These are phyloP conservation scores for Oostethus manadensis DNA, from an alignment of 2,113 vertebrate species.

Conservation along the genomic window DNA sequence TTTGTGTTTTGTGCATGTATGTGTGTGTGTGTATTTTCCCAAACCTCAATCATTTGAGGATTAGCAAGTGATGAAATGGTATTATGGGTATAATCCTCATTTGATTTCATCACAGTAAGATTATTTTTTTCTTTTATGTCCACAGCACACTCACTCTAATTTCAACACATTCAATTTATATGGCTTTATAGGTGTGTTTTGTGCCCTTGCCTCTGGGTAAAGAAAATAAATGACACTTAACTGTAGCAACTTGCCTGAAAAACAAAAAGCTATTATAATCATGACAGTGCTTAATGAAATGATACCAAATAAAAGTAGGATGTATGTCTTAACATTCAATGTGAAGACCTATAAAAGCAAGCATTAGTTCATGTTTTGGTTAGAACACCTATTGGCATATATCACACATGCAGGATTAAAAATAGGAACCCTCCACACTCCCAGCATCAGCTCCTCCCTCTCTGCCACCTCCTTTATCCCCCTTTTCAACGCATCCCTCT, in stretches of 20 bases:
- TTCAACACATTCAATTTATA: slow-evolving; percentile 38
- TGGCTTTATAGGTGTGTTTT: slow-evolving; percentile 25
- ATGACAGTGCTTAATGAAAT: slow-evolving; percentile 5
- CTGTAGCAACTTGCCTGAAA: slow-evolving; percentile 32
- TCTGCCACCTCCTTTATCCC: slow-evolving; percentile 28
- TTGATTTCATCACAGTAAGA: slow-evolving; percentile 52
- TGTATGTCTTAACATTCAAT: slow-evolving; percentile 9
- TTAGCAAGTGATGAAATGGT: slow-evolving; percentile 52
- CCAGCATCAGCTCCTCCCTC: slow-evolving; percentile 47
- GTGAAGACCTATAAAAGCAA: slow-evolving; percentile 6
- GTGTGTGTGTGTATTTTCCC: slow-evolving; percentile 16
- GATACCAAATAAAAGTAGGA: slow-evolving; percentile 1
- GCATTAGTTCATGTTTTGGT: slow-evolving; percentile 13
- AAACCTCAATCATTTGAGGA: slow-evolving; percentile 52
- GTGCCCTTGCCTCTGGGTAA: slow-evolving; percentile 23
- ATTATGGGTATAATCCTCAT: slow-evolving; percentile 56
- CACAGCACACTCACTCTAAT: slow-evolving; percentile 38
- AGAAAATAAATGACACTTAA: slow-evolving; percentile 27
- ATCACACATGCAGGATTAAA: slow-evolving; percentile 62
- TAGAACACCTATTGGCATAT: slow-evolving; percentile 60
- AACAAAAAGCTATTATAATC: slow-evolving; percentile 23
- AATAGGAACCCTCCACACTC: slow-evolving; percentile 61
- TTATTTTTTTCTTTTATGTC: slow-evolving; percentile 21
- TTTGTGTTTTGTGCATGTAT: slow-evolving; percentile 7
- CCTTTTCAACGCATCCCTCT: slow-evolving; percentile 47